These are phyloP conservation scores for Sebastes taczanowskii DNA, from an alignment of 2,797 vertebrate genomes.

Conservation along the genomic window DNA sequence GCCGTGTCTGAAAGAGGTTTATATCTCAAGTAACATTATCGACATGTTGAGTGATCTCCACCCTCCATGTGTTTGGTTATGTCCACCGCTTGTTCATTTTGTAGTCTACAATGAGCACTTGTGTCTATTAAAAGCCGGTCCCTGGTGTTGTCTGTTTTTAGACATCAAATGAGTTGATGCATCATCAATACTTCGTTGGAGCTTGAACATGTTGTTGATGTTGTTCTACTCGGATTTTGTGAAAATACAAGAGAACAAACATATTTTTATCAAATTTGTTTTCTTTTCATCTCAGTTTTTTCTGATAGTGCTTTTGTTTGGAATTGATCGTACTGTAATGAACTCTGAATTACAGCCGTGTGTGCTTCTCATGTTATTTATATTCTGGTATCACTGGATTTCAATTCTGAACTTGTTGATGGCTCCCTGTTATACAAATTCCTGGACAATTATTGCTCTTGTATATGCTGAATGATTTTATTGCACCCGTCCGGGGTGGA, in stretches of 20 bases:
- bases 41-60: not conserved
- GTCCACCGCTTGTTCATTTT: not conserved
- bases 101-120: not conserved
- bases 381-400: not conserved
- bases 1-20: not conserved
- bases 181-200: not conserved
- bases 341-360: not conserved
- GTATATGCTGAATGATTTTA: not conserved
- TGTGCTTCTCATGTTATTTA: not conserved
- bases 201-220: not conserved
- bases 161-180: slow-evolving; percentile 5
- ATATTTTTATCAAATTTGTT: not conserved
- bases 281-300: not conserved
- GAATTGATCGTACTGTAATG: not conserved
- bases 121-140: slow-evolving; percentile 4
- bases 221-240: slow-evolving; percentile 1
- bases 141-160: slow-evolving; percentile 1
- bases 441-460: not conserved
- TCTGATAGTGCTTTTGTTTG: not conserved
- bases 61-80: not conserved
- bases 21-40: not conserved
- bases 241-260: not conserved
- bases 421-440: not conserved
- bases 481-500: not conserved
- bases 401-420: not conserved